Conservation (phyloP, 2,888 invertebrate species). For the Xylota sylvarum region DNA sequence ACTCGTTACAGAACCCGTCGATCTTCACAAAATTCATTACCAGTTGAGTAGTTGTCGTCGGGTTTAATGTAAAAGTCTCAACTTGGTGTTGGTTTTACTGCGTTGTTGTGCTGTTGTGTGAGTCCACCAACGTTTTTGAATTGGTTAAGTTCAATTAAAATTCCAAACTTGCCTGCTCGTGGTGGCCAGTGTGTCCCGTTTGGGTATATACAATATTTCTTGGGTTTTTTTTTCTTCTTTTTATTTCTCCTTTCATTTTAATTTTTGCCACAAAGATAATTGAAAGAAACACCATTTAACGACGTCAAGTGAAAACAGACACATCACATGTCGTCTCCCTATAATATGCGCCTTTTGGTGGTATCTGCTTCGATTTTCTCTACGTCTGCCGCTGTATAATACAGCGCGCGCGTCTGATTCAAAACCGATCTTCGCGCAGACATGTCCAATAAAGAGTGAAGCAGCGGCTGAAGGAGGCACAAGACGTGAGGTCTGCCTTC, state of each 20-base stretch:
- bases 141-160: conserved; percentile 68
- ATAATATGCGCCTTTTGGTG: conserved; percentile 19
- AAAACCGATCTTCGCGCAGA: conserved; percentile 67
- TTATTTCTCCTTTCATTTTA: conserved; percentile 40
- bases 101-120: background rate
- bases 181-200: conserved; percentile 40
- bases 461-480: conserved; percentile 16
- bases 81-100: background rate
- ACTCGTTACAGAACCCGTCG: conserved; percentile 69
- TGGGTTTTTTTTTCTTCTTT: conserved; percentile 8
- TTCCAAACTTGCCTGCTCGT: conserved; percentile 52
- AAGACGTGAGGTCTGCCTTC: conserved; percentile 43
- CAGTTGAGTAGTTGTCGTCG: conserved; percentile 38
- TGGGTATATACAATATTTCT: conserved; percentile 2
- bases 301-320: conserved; percentile 73
- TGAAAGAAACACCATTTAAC: conserved; percentile 69
- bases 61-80: conserved; percentile 24
- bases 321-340: conserved; percentile 54
- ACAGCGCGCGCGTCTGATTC: conserved; percentile 29
- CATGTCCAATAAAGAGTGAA: conserved; percentile 58
- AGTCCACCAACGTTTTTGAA: background rate
- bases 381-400: conserved; percentile 22
- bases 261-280: conserved; percentile 62
- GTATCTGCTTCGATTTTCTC: conserved; percentile 61
- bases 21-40: conserved; percentile 65